Evolutionary conservation across 2,113 vertebrate species (phyloP).

Genomic region (Prunella fulvescens): DNA sequence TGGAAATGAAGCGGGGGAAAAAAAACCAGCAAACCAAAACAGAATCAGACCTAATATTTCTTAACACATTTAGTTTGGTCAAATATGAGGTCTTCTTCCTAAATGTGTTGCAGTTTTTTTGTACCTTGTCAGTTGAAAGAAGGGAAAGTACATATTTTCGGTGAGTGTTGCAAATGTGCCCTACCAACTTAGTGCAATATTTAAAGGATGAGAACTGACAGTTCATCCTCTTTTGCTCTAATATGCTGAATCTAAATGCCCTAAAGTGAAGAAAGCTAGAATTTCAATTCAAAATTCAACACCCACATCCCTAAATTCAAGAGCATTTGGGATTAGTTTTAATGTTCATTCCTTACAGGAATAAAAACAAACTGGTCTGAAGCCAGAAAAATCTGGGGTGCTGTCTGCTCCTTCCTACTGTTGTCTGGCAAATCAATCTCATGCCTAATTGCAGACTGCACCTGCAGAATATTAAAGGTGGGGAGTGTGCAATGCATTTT

Average conservation of each 20-base stretch:
- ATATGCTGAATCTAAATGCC: constrained; percentile 36
- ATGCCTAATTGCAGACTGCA: neutral
- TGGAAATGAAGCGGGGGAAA: neutral
- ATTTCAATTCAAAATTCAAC: constrained; percentile 30
- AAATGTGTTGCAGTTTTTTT: neutral
- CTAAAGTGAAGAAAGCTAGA: constrained; percentile 5
- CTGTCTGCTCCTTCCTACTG: neutral
- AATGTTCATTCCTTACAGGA: neutral
- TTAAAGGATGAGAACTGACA: constrained; percentile 43
- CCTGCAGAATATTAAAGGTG: neutral
- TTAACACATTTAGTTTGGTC: neutral
- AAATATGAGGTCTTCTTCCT: neutral
- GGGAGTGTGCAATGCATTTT: neutral
- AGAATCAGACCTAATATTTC: neutral
- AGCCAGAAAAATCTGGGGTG: neutral
- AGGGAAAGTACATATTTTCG: neutral
- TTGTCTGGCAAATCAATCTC: neutral
- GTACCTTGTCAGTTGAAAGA: neutral
- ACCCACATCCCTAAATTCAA: constrained; percentile 7
- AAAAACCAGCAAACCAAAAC: neutral
- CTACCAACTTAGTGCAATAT: neutral
- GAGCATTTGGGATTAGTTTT: neutral
- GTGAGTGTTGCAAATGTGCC: neutral
- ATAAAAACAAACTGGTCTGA: neutral
- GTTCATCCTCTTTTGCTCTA: constrained; percentile 32